Evolutionary conservation across 1,140 invertebrate genomes (phyloP), one percentile per base, ranked within the genome.

Genomic region (Cotesia chilonis): DNA sequence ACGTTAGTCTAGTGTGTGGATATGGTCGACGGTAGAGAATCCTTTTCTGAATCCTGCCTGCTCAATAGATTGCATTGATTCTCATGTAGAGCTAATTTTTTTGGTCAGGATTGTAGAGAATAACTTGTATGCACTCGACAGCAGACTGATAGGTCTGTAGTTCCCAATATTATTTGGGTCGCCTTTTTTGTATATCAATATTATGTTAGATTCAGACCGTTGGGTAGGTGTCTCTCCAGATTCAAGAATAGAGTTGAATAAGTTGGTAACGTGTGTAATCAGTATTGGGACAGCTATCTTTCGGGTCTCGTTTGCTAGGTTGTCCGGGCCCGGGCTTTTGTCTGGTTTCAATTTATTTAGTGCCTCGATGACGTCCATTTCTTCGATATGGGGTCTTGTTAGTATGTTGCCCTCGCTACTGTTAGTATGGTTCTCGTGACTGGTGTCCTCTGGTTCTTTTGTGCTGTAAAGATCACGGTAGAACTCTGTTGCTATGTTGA

Each of bases 31-130:
- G 12, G 57, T 60, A 28, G 57, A 60, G 20, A 60, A 60, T 4
- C 57, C 57, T 35, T 60, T 60, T 35, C 14, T 60, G 20, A 60
- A 60, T 10, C 57, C 57, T 10, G 57, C 57, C 20, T 60, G 52
- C 5, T 55, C 52, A n/a, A 12, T 4, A 1, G 52, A 4, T 55
- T 55, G 52, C 1, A 1, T 55, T 55, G 10, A 2, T 17, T 60
- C 57, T 60, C 38, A 6, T 5, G 4, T 28, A 5, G 9, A 17
- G 14, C 4, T 60, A 1, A 60, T 60, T 28, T 35, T 17, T 35
- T 20, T 17, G 14, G 9, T 17, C 9, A 60, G 57, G 7, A 35
- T 60, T 28, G 57, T 28, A 28, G 57, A 60, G 10, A 60, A 60
- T 60, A 60, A 10, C 20, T 60, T 60, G 20, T 20, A 60, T 35